A percentile compares a stretch with the other conserved stretches of the same genome.
Evolutionary conservation across 2,113 vertebrate species (phyloP).

Genomic region (Acanthisitta chloris): DNA sequence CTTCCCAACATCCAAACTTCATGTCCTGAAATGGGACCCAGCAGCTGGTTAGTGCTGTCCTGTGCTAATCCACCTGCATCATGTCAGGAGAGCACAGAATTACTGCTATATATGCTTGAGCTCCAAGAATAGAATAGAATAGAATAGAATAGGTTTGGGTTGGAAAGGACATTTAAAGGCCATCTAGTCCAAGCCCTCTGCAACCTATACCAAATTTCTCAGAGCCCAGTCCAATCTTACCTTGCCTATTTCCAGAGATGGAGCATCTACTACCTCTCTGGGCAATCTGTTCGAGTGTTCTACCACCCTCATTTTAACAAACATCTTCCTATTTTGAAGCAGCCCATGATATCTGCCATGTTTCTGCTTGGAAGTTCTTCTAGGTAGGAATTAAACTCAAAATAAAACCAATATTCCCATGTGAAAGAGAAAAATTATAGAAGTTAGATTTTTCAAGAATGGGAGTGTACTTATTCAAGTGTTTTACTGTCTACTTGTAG

Average conservation of each 20-base stretch:
- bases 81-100: neutral
- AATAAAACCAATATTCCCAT: neutral
- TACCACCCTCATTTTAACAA: neutral
- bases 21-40: neutral
- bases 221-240: neutral
- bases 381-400: neutral
- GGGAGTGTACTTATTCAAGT: neutral
- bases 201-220: neutral
- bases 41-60: neutral
- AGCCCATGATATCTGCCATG: neutral
- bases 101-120: neutral
- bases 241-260: neutral
- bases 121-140: neutral
- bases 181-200: neutral
- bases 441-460: neutral
- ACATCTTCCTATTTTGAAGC: neutral
- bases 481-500: neutral
- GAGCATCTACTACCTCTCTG: fast-evolving
- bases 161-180: neutral
- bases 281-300: neutral
- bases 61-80: neutral
- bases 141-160: neutral
- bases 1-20: neutral
- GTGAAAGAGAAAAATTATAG: neutral
- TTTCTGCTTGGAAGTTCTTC: neutral